Evolutionary conservation across 1,140 invertebrate species (phyloP), one percentile per base, ranked within the genome.

Genomic region (Brachionus rubens): DNA sequence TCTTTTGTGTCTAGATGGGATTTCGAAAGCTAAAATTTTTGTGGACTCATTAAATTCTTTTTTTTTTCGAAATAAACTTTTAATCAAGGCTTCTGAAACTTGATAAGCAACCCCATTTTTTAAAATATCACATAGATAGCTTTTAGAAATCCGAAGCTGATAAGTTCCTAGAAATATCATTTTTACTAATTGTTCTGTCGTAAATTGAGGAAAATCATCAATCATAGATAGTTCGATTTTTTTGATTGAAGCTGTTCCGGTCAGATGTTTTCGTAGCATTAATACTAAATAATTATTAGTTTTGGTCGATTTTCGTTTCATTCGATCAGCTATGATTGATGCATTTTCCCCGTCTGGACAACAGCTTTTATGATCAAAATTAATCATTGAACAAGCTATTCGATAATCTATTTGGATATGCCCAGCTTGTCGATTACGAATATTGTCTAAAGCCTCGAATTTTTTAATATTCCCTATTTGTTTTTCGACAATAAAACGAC

Each of bases 401-500:
- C 52, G 3, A 56, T 56, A 56, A 56, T 56, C 52, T 30, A 56
- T 56, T 30, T 4, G 24, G 5, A 56, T 56, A 30, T 56, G 52
- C 1, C 52, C 52, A 28, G 26, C 52, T n/a, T 26, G 12, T 30
- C 26, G 28, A 56, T 56, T 56, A 30, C 52, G 21, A 28, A 56
- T 30, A 33, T 56, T 56, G 30, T 56, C 52, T 30, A 56, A 30
- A 30, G 52, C 21, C 30, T 33, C 1, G 2, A 16, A 16, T 30
- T 30, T 56, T 56, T 56, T 56, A 12, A 56, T 1, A 28, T 30
- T 3, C 1, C 26, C 52, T 14, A 28, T 12, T 14, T 56, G 4
- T 14, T 56, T 28, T 16, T 56, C 52, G 16, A 56, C 19, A 9
- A 56, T 56, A 56, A 56, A 56, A 14, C 52, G 52, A 56, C 52